Base-by-base conservation (phyloP, 2,888 invertebrate species). In the Anarsia innoxiella region DNA sequence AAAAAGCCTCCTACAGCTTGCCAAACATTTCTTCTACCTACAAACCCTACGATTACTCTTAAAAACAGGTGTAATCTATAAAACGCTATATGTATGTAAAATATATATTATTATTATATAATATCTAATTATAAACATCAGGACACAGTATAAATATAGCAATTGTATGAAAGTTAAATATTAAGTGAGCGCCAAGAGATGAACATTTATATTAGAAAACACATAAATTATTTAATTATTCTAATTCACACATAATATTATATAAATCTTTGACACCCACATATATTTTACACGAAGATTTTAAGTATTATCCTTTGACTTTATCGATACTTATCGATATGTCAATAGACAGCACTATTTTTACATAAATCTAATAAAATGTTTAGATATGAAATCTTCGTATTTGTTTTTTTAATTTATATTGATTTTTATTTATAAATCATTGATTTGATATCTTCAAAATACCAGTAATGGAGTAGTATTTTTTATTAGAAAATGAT, bases 31-130 rank as follows among this genome's bases (percentile, higher is more conserved):
- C 35, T n/a, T 29, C 49, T 56, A 54, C 42, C 51, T 52, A 56
- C 29, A 23, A 31, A 33, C 25, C 13, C 45, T 44, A 47, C 36
- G 38, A 36, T 42, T 40, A 41, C 39, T 42, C 39, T 45, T 51
- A 46, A 27, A 43, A 45, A 42, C 38, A 34, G 37, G 34, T 41
- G 30, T 48, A 37, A 43, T 48, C 54, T 59, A 59, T 62, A 56
- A 60, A 59, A 54, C 41, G 44, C 44, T 55, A 54, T 50, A 48
- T n/a, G n/a, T n/a, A n/a, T 43, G 49, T 56, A 53, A 46, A 46
- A 53, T 48, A 53, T 51, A 48, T 51, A 51, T 44, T 39, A 44
- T n/a, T n/a, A n/a, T n/a, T 47, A 48, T 52, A 53, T 23, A 32
- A n/a, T 11, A n/a, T 12, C n/a, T 11, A 14, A 13, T 25, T 33